phyloP scores from a whole-genome alignment of 2,113 vertebrate species.

The Xenopus laevis region DNA sequence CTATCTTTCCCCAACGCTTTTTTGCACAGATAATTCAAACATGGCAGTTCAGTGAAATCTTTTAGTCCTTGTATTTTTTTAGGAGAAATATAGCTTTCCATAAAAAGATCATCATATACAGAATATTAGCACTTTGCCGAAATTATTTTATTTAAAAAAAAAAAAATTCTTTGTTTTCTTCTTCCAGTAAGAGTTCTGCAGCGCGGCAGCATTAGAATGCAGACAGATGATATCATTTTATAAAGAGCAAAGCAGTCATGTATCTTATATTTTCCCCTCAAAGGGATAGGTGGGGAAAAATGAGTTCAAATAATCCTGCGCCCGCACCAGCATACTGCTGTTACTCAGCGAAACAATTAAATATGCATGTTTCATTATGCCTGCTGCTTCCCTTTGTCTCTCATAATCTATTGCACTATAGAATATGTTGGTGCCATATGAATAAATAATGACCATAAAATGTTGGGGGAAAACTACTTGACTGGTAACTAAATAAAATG shows the following conservation, averaged over 20 bases:
- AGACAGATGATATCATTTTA: slow-evolving; percentile 23
- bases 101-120: slow-evolving; percentile 26
- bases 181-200: neutral
- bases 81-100: slow-evolving; percentile 64
- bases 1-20: slow-evolving; percentile 74
- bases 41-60: slow-evolving; percentile 71
- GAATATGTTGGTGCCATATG: slow-evolving; percentile 36
- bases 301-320: slow-evolving; percentile 3
- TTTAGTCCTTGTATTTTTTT: slow-evolving; percentile 60
- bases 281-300: neutral
- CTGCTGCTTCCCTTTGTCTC: slow-evolving; percentile 40
- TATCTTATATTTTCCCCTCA: slow-evolving; percentile 7
- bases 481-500: neutral
- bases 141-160: neutral
- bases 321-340: slow-evolving; percentile 15
- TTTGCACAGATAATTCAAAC: slow-evolving; percentile 79
- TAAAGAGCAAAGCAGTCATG: slow-evolving; percentile 14
- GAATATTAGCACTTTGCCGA: no score
- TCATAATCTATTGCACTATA: slow-evolving; percentile 42
- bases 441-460: slow-evolving; percentile 41
- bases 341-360: slow-evolving; percentile 38
- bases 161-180: neutral
- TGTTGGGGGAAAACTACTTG: slow-evolving; percentile 27
- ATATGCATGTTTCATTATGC: slow-evolving; percentile 45
- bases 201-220: neutral